phyloP scores from a whole-genome alignment of 2,113 vertebrate genomes.

The Mormyrus lacerda region DNA sequence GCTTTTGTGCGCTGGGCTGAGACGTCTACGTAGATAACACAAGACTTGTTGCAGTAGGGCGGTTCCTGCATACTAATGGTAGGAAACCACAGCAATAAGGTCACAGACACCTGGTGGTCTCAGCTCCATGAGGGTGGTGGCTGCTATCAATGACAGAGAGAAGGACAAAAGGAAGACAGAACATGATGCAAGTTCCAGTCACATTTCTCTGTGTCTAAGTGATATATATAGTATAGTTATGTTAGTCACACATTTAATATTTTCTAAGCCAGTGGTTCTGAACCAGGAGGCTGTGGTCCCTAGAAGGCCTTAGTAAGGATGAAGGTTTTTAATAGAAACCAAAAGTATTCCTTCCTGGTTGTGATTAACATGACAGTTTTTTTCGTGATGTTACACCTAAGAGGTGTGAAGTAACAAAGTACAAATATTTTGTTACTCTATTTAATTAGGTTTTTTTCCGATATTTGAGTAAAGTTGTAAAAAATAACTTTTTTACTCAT shows the following conservation, averaged over 20 bases:
- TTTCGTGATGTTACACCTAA: background rate
- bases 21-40: background rate
- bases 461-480: too few relatives aligned
- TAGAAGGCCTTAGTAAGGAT: background rate
- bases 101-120: background rate
- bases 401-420: background rate
- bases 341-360: background rate
- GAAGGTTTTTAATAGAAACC: background rate
- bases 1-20: background rate
- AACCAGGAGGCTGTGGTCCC: background rate
- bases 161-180: background rate
- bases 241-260: background rate
- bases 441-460: too few relatives aligned
- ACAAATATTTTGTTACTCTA: too few relatives aligned
- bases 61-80: background rate
- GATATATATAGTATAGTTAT: background rate
- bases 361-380: background rate
- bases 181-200: background rate
- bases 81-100: background rate
- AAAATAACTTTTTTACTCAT: background rate
- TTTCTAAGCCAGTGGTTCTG: background rate
- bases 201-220: background rate
- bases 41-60: background rate
- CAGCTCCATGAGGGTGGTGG: background rate
- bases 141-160: background rate